Evolutionary conservation across 2,113 vertebrate genomes (phyloP).

Genomic region (Talpa occidentalis): DNA sequence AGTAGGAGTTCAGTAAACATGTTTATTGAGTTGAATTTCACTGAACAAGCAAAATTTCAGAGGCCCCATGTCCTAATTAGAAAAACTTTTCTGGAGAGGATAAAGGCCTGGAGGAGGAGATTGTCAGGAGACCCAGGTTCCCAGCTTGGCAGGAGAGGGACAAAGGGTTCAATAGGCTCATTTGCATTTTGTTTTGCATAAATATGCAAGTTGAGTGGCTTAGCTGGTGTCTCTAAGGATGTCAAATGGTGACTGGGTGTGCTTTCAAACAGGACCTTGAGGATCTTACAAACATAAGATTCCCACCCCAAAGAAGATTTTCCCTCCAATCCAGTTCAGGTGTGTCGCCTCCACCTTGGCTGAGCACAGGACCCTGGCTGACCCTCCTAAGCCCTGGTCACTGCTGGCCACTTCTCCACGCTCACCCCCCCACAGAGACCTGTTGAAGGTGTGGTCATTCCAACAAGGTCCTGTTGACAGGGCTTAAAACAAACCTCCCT

Average conservation of each 20-base stretch:
- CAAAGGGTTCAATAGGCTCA: constrained; percentile 78
- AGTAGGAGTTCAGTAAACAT: constrained; percentile 46
- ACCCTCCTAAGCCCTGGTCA: not conserved
- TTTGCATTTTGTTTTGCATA: constrained; percentile 84
- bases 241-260: constrained; percentile 65
- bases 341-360: not conserved
- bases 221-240: constrained; percentile 69
- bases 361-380: not conserved
- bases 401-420: not conserved
- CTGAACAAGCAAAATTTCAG: constrained; percentile 8
- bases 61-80: constrained; percentile 70
- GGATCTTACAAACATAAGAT: constrained; percentile 45
- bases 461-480: constrained; percentile 48
- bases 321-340: not conserved
- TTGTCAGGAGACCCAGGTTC: constrained; percentile 68
- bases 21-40: constrained; percentile 35
- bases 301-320: constrained; percentile 58
- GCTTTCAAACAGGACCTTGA: constrained; percentile 69
- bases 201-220: constrained; percentile 77
- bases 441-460: constrained; percentile 65
- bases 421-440: not conserved
- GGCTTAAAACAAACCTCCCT: constrained; percentile 61
- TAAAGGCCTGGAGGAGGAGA: constrained; percentile 60
- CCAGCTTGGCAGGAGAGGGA: constrained; percentile 69
- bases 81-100: constrained; percentile 67